Evolutionary conservation across 2,888 invertebrate genomes (phyloP), one percentile per base, ranked within the genome.

Genomic region (Tachystola acroxantha): DNA sequence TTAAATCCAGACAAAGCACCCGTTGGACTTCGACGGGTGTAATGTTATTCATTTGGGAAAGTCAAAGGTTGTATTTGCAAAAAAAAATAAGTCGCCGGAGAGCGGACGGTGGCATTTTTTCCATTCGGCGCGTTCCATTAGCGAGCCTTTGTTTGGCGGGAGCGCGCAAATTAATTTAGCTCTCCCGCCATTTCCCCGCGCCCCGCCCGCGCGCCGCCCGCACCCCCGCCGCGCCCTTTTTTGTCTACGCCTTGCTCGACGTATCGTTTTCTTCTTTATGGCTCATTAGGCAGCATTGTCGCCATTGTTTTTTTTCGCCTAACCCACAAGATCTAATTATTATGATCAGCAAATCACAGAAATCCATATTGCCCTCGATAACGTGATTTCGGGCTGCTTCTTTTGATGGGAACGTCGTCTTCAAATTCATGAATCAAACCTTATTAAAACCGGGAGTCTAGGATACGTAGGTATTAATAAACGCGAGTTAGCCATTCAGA

Each of bases 91-190:
- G 82, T 79, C 81, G 71, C 70, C 75, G 65, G 75, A 81, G 82
- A 84, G 81, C 82, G 86, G 84, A 84, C 86, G 86, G 85, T 85
- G 86, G 86, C 86, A 86, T 86, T 86, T 86, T 86, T 84, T 86
- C 86, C 81, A 85, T 86, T 86, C 85, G 85, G 77, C 85, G 85
- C 82, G 84, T 86, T 86, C 86, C 86, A 86, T 86, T 86, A 86
- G 86, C 86, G 85, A 75, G 85, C 85, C 86, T 85, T 86, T 86
- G 86, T 86, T 86, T 86, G 86, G 86, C 81, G 84, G 85, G 77
- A 81, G 86, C 81, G 86, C 85, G 85, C 86, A 86, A 85, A 86
- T 86, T 86, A 85, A 86, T 86, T 85, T 86, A 85, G 85, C 86
- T 82, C 82, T 82, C 82, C 85, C 84, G 84, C 84, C 82, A 84